A percentile compares a stretch with the other conserved stretches of the same genome.
Conservation (phyloP, 1,140 invertebrate genomes). For the Lepidostoma basale region DNA sequence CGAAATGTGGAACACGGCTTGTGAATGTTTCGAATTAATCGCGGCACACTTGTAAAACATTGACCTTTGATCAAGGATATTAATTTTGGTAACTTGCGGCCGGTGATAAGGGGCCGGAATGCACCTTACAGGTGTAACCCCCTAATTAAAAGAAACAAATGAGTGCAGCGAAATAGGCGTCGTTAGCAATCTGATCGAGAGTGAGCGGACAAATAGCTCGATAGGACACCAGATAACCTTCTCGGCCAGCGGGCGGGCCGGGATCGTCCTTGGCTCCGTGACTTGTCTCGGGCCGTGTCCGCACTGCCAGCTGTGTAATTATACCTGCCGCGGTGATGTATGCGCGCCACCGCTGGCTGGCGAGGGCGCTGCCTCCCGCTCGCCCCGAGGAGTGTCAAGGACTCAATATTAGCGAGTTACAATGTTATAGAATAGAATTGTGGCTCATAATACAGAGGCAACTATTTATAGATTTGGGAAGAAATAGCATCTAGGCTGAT, state of each 20-base stretch:
- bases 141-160: conserved; percentile 4
- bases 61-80: conserved; percentile 5
- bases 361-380: no score
- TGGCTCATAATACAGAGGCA: no score
- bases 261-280: neutral
- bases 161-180: conserved; percentile 3
- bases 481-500: neutral
- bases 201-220: conserved; percentile 2
- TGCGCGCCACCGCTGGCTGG: neutral
- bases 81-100: neutral
- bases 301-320: neutral
- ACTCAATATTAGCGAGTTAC: no score
- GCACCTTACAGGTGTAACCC: neutral
- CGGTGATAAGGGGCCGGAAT: neutral
- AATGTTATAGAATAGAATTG: no score
- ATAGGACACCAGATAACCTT: conserved; percentile 23
- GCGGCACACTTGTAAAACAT: neutral
- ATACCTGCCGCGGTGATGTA: neutral
- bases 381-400: conserved; percentile 1
- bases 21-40: neutral
- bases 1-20: neutral
- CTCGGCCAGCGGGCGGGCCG: neutral
- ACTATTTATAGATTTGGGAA: no score
- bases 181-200: conserved; percentile 15
- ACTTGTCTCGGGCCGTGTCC: neutral